Conservation (phyloP, 2,113 vertebrate genomes). For the Oostethus manadensis region DNA sequence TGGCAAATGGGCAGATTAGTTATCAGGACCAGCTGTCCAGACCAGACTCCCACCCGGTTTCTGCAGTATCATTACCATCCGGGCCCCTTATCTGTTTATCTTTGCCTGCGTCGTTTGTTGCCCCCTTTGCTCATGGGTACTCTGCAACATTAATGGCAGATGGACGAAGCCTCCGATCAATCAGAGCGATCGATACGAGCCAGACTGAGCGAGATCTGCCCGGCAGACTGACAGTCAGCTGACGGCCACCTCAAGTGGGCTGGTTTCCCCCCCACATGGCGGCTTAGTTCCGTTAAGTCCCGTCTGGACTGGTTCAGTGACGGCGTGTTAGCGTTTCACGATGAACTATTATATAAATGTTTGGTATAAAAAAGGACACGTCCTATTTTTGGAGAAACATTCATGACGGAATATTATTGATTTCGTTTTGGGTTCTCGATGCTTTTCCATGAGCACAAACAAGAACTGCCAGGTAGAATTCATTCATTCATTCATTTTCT, state of each 20-base stretch:
- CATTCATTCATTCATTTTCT: too few species aligned
- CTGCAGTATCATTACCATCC: slow-evolving; percentile 26
- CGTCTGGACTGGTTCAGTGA: slow-evolving; percentile 27
- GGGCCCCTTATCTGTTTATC: slow-evolving; percentile 45
- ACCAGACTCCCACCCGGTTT: slow-evolving; percentile 26
- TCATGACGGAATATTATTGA: too few species aligned
- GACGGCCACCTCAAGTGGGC: slow-evolving; percentile 31
- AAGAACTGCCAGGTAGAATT: too few species aligned
- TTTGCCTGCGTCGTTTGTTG: slow-evolving; percentile 8
- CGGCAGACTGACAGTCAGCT: slow-evolving; percentile 45
- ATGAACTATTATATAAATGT: slow-evolving; percentile 4
- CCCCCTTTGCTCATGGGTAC: slow-evolving; percentile 13
- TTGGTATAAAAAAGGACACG: not conserved
- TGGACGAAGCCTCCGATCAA: slow-evolving; percentile 66
- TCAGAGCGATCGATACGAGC: slow-evolving; percentile 62
- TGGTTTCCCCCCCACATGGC: slow-evolving; percentile 7
- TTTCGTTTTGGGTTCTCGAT: too few species aligned
- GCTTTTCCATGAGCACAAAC: too few species aligned
- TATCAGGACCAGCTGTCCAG: slow-evolving; percentile 73
- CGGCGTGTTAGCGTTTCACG: slow-evolving; percentile 31
- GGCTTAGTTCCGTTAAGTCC: slow-evolving; percentile 28
- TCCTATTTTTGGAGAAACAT: not conserved
- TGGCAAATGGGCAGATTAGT: slow-evolving; percentile 64
- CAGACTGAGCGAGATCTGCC: slow-evolving; percentile 54
- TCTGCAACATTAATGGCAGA: slow-evolving; percentile 60